Evolutionary conservation across 1,140 invertebrate genomes (phyloP).

Genomic region (Saccostrea cuccullata): DNA sequence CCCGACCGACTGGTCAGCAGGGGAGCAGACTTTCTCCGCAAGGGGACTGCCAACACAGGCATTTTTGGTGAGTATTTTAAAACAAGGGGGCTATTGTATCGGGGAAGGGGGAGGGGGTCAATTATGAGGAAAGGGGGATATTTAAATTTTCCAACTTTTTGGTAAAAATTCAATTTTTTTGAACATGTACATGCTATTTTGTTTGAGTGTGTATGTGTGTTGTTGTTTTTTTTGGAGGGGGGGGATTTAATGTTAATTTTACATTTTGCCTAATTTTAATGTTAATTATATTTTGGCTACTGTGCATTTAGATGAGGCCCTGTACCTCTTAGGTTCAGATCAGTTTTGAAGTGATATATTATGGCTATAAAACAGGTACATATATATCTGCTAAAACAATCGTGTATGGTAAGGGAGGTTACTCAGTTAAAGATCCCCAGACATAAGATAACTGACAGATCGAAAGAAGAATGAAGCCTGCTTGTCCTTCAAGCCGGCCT

Average conservation of each 20-base stretch:
- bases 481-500: conserved; percentile 13
- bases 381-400: conserved; percentile 4
- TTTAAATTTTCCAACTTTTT: too few relatives aligned
- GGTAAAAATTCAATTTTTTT: too few relatives aligned
- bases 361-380: neutral
- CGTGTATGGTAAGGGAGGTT: neutral
- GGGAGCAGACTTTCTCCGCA: conserved; percentile 25
- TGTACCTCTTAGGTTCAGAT: neutral
- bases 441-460: neutral
- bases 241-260: too few relatives aligned
- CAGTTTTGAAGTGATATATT: conserved; percentile 5
- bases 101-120: too few relatives aligned
- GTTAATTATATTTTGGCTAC: too few relatives aligned
- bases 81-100: too few relatives aligned
- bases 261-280: too few relatives aligned
- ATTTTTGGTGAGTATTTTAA: conserved; percentile 40
- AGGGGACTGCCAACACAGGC: conserved; percentile 7
- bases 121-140: neutral
- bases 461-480: conserved; percentile 24
- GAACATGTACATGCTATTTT: too few relatives aligned
- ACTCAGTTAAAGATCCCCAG: neutral
- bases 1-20: conserved; percentile 39
- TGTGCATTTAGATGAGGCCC: neutral
- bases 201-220: too few relatives aligned
- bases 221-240: too few relatives aligned